Conservation (phyloP, 1,140 invertebrate species). For the Leptopilina boulardi region DNA sequence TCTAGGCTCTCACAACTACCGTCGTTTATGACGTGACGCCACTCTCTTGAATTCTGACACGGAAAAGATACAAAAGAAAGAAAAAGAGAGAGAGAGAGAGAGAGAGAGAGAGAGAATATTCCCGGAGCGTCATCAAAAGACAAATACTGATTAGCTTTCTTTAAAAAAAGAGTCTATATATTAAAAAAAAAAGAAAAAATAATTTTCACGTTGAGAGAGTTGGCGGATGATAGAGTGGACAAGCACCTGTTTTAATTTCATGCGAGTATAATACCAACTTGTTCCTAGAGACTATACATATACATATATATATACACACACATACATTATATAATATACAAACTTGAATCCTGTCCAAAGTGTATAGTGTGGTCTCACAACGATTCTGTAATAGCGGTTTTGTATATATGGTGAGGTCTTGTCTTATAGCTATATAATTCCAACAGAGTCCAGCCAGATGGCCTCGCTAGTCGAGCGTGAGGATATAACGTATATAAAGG, state of each 20-base stretch:
- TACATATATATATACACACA: no score
- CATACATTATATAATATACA: not conserved
- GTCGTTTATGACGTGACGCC: conserved; percentile 53
- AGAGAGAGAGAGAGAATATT: not conserved
- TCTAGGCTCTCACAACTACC: conserved; percentile 52
- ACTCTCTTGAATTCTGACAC: conserved; percentile 17
- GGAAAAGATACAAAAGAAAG: no score
- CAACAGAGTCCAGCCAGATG: not conserved
- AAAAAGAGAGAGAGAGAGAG: no score
- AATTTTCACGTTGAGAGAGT: no score
- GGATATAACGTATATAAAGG: no score
- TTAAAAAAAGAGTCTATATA: no score
- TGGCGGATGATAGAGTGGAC: no score
- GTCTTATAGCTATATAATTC: not conserved
- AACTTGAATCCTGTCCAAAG: not conserved
- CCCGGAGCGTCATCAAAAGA: not conserved
- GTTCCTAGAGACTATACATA: not conserved
- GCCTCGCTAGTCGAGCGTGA: not conserved
- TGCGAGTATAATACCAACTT: no score
- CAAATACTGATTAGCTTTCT: not conserved
- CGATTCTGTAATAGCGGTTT: not conserved
- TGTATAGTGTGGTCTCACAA: not conserved
- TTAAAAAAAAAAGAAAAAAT: no score
- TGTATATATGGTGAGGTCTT: not conserved
- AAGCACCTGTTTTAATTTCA: no score